phyloP scores from a whole-genome alignment of 2,113 vertebrate genomes.

The Saimiri boliviensis region DNA sequence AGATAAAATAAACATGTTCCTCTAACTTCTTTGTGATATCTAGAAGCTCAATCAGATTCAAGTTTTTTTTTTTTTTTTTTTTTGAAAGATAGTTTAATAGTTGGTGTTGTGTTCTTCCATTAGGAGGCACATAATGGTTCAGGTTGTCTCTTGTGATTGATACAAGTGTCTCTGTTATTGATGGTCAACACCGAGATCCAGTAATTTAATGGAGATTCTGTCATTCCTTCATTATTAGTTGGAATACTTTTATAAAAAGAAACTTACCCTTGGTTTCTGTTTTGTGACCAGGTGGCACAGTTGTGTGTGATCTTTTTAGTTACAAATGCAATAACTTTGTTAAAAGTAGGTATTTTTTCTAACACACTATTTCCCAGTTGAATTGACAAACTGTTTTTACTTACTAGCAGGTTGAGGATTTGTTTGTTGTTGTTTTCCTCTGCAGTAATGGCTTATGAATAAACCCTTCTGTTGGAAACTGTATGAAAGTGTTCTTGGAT shows the following conservation, averaged over 20 bases:
- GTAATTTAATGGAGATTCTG: neutral
- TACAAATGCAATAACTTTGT: neutral
- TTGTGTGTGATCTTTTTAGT: neutral
- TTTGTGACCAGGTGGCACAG: neutral
- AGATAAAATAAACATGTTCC: neutral
- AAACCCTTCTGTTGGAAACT: neutral
- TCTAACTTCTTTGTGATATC: neutral
- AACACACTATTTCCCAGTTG: neutral
- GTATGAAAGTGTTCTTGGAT: neutral
- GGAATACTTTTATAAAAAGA: conserved; percentile 1
- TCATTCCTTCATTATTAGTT: neutral
- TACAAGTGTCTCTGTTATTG: neutral
- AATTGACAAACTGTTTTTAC: conserved; percentile 38
- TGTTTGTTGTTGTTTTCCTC: neutral
- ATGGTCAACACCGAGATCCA: neutral
- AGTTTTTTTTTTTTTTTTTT: neutral
- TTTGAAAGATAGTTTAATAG: neutral
- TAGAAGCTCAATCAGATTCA: neutral
- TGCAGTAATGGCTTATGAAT: neutral
- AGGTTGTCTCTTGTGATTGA: neutral
- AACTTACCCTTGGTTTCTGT: neutral
- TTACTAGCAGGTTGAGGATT: conserved; percentile 5
- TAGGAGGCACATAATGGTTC: neutral
- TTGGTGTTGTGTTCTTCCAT: neutral
- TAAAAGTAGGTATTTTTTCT: conserved; percentile 28